phyloP scores from a whole-genome alignment of 2,113 vertebrate genomes.

The Ophiodon elongatus region DNA sequence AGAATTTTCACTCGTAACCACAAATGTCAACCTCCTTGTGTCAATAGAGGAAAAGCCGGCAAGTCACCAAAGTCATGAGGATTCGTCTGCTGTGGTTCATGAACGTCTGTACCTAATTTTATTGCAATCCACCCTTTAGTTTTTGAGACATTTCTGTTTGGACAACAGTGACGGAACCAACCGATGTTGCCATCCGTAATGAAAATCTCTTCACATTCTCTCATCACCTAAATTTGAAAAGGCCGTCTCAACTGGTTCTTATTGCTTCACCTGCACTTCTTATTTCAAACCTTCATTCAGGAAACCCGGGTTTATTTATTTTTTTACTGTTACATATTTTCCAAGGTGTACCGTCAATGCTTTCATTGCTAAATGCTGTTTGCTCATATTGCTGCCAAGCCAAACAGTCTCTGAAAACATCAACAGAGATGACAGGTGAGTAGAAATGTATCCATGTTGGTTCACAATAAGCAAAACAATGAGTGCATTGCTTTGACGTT shows the following conservation, averaged over 20 bases:
- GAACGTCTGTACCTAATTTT: not conserved
- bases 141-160: not conserved
- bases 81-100: not conserved
- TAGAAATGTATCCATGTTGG: not conserved
- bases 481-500: not conserved
- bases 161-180: too few species aligned
- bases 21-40: not conserved
- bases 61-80: not conserved
- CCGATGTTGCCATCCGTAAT: not conserved
- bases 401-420: constrained; percentile 24
- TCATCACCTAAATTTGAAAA: not conserved
- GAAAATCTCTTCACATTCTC: not conserved
- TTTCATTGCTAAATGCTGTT: constrained; percentile 26
- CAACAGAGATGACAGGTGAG: not conserved
- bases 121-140: too few species aligned
- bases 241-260: not conserved
- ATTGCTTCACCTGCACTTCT: not conserved
- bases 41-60: not conserved
- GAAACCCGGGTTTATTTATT: constrained; percentile 11
- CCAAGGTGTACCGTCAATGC: not conserved
- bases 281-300: not conserved
- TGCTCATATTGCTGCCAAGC: constrained; percentile 30
- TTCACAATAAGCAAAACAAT: not conserved
- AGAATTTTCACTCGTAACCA: not conserved
- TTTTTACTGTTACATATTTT: not conserved